Evolutionary conservation across 2,888 invertebrate species (phyloP), one percentile per base, ranked within the genome.

Genomic region (Platerodrilus igneus): DNA sequence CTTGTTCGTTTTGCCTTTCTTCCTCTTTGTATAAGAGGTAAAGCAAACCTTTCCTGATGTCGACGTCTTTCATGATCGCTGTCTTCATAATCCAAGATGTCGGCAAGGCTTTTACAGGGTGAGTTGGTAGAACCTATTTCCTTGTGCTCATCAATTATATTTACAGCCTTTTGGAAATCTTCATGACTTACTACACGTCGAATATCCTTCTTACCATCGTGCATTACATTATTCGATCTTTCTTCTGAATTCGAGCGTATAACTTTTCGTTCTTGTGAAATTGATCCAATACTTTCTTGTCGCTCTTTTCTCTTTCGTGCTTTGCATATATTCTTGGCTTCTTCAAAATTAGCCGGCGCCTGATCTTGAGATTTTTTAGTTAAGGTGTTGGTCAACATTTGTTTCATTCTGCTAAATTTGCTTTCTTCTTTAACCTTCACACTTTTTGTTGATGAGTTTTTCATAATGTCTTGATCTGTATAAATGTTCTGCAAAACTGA

Each of bases 141-240:
- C 37, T 63, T 63, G 33, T 61, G 61, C 46, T 66, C 61, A 40
- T 64, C 64, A 17, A 63, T 52, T 20, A 64, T 64, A 37, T 54
- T 56, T n/a, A n/a, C n/a, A 3, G 57, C 50, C 50, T 64, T 67
- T 47, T 70, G 70, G 53, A 79, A 77, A 60, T 79, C 77, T 59
- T 79, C 79, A 61, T 77, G 77, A 43, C 78, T 78, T 48, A 76
- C 76, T n/a, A 78, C 79, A 53, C 78, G 70, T 37, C 77, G 67
- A 20, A 78, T 78, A 35, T 64, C 64, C 37, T 59, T 61, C 13
- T 50, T 48, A 7, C 34, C 41, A 29, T 56, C 50, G 15, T 47
- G 57, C 23, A 71, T 68, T 20, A 58, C 48, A 37, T 56, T 50
- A 31, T 70, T 65, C 2, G 69, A 68, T 41, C 77, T 62, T 57